These are phyloP conservation scores for Casuarius casuarius DNA, from an alignment of 2,113 vertebrate species.

Conservation along the genomic window DNA sequence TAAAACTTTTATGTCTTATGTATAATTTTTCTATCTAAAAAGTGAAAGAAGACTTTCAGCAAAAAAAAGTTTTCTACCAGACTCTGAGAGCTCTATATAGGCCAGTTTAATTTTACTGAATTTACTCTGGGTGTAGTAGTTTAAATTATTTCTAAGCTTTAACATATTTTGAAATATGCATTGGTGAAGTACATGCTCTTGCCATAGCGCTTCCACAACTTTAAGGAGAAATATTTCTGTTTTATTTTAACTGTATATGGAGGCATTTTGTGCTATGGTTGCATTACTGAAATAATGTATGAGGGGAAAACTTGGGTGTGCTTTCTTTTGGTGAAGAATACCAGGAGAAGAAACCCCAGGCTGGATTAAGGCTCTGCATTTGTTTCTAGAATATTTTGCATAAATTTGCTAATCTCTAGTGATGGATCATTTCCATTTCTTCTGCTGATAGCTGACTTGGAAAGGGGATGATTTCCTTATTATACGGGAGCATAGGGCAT, in stretches of 20 bases:
- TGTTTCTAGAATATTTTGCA: neutral
- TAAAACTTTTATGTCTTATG: neutral
- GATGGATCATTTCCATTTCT: neutral
- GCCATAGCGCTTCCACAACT: neutral
- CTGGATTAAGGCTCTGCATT: neutral
- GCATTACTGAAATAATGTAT: rapidly evolving
- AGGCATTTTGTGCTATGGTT: neutral
- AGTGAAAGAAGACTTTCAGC: neutral
- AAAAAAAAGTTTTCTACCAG: neutral
- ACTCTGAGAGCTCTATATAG: neutral
- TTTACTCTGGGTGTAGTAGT: neutral
- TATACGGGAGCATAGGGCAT: neutral
- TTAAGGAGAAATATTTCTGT: neutral
- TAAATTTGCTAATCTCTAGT: neutral
- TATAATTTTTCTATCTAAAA: neutral
- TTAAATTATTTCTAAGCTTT: neutral
- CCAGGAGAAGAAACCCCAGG: neutral
- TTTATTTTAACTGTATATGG: neutral
- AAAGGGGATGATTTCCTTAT: neutral
- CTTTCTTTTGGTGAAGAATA: neutral
- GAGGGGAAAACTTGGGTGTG: neutral
- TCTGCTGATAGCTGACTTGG: neutral
- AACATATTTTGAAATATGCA: neutral
- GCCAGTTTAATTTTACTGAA: neutral
- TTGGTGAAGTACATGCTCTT: neutral